These are phyloP conservation scores for Empidonax traillii DNA, from an alignment of 2,113 vertebrate species.

Conservation along the genomic window DNA sequence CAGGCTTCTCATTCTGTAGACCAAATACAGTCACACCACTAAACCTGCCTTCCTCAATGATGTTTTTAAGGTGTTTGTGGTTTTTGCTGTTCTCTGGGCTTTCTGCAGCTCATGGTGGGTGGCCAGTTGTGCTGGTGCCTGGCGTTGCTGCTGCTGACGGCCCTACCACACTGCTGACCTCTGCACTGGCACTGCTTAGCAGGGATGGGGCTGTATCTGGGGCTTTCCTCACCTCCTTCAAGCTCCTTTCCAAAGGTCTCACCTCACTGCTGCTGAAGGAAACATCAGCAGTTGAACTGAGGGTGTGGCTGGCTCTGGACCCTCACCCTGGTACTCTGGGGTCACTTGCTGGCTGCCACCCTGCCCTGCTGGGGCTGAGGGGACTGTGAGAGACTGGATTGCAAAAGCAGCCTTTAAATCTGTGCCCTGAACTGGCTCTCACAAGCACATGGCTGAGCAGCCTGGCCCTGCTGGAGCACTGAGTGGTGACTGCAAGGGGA, in stretches of 20 bases:
- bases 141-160: neutral
- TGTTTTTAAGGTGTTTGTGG: neutral
- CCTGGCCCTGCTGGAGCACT: neutral
- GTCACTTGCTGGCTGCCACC: neutral
- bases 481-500: neutral
- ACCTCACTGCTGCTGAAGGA: neutral
- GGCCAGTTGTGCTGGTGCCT: neutral
- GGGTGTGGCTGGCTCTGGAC: neutral
- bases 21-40: neutral
- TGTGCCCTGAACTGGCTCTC: too few relatives aligned
- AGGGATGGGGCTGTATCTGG: neutral
- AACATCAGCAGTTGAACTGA: rapidly evolving
- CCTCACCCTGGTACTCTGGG: rapidly evolving
- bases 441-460: too few relatives aligned
- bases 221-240: neutral
- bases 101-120: neutral
- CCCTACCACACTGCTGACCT: neutral
- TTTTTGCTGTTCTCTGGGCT: neutral
- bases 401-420: too few relatives aligned
- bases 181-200: neutral
- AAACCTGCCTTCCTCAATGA: neutral
- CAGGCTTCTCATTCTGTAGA: neutral
- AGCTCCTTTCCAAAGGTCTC: neutral
- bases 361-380: rapidly evolving
- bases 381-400: neutral